phyloP scores from a whole-genome alignment of 2,888 invertebrate species.

The Synergus gifuensis region DNA sequence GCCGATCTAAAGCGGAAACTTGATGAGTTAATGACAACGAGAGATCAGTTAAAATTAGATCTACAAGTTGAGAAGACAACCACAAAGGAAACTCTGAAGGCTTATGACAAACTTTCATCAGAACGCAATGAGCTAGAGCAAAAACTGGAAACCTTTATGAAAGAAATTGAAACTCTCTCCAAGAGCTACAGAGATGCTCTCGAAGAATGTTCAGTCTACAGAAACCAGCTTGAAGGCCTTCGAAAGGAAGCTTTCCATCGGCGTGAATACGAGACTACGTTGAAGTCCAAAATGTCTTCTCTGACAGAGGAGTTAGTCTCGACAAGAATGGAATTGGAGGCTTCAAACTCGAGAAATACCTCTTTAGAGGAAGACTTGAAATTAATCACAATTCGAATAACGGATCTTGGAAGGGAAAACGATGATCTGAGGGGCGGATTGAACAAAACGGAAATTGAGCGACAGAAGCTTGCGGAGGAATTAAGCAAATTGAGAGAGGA shows the following conservation, averaged over 20 bases:
- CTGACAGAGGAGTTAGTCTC: constrained; percentile 30
- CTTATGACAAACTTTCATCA: constrained; percentile 27
- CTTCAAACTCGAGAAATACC: constrained; percentile 16
- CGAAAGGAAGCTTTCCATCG: constrained; percentile 18
- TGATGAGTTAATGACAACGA: background rate
- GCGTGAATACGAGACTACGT: constrained; percentile 11
- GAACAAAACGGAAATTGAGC: constrained; percentile 39
- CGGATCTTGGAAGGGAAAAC: constrained; percentile 23
- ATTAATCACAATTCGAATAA: constrained; percentile 23
- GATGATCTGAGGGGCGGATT: constrained; percentile 22
- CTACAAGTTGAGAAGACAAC: background rate
- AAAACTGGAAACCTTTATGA: background rate
- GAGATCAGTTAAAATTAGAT: constrained; percentile 19
- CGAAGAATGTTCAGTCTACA: constrained; percentile 25
- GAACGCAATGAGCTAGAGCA: constrained; percentile 11
- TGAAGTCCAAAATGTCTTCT: constrained; percentile 31
- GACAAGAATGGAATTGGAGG: constrained; percentile 34
- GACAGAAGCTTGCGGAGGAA: constrained; percentile 31
- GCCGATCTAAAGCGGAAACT: background rate
- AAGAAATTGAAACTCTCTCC: constrained; percentile 15
- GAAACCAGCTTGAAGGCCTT: constrained; percentile 17
- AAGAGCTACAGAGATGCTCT: background rate
- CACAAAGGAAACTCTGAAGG: background rate
- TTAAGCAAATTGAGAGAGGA: constrained; percentile 24
- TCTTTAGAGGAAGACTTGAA: constrained; percentile 14